These are phyloP conservation scores for Hypercompe scribonia DNA, from an alignment of 2,888 invertebrate genomes.

Conservation along the genomic window DNA sequence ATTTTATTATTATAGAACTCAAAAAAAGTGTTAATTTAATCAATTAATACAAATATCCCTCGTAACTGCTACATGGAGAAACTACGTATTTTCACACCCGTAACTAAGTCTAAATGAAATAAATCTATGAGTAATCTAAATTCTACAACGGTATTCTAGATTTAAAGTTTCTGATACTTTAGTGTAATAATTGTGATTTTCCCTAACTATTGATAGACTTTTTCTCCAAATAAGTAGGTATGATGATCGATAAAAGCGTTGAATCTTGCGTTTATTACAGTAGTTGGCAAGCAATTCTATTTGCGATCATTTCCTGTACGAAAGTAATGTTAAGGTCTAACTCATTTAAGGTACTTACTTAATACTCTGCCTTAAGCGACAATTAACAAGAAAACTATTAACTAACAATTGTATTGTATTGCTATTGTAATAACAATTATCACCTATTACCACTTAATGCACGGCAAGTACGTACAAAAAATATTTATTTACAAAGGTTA, in stretches of 20 bases:
- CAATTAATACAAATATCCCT: conserved; percentile 11
- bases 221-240: neutral
- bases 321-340: neutral
- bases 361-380: neutral
- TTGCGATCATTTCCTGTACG: neutral
- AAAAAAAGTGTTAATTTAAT: conserved; percentile 13
- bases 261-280: neutral
- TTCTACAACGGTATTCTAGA: neutral
- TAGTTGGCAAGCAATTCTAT: neutral
- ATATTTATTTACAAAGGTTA: too few relatives aligned
- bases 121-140: neutral
- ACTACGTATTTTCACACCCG: too few relatives aligned
- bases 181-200: neutral
- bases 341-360: too few relatives aligned
- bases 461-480: too few relatives aligned
- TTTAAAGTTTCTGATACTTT: neutral
- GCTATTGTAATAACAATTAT: neutral
- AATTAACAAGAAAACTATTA: neutral
- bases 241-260: neutral
- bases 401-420: neutral
- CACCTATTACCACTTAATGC: neutral
- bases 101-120: neutral
- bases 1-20: conserved; percentile 9
- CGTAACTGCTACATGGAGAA: too few relatives aligned
- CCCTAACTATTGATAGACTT: neutral